Conservation (phyloP, 2,888 invertebrate genomes). For the Eupithecia pulchellata region DNA sequence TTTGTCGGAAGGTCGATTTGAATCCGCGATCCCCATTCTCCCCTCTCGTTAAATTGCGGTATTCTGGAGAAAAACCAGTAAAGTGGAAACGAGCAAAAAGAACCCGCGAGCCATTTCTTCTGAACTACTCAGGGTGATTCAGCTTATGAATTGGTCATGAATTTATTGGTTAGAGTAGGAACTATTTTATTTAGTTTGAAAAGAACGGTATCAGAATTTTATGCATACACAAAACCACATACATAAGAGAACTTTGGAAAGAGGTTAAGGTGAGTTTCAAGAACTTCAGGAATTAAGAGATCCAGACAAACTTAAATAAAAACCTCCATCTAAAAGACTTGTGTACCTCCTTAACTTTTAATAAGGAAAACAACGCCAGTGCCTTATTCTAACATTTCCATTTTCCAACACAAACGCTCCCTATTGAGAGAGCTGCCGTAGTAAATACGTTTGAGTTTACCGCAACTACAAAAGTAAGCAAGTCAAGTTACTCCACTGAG, state of each 20-base stretch:
- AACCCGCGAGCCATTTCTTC: slow-evolving; percentile 29
- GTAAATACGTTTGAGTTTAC: slow-evolving; percentile 19
- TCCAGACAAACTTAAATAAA: background rate
- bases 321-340: background rate
- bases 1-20: slow-evolving; percentile 51
- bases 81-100: slow-evolving; percentile 17
- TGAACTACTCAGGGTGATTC: slow-evolving; percentile 17
- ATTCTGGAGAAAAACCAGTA: slow-evolving; percentile 36
- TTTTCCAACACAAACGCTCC: background rate
- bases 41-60: slow-evolving; percentile 50
- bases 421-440: slow-evolving; percentile 8
- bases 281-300: background rate
- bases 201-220: background rate
- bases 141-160: slow-evolving; percentile 13
- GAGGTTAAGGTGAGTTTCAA: background rate
- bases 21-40: slow-evolving; percentile 44
- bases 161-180: background rate
- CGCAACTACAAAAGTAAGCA: slow-evolving; percentile 23
- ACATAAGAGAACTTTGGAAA: background rate
- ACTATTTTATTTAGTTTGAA: background rate
- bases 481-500: slow-evolving; percentile 18
- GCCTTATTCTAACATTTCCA: background rate
- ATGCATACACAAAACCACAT: background rate
- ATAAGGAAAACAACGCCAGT: background rate
- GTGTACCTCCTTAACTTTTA: background rate